Conservation (phyloP, 1,140 invertebrate species). For the Atta colombica region DNA sequence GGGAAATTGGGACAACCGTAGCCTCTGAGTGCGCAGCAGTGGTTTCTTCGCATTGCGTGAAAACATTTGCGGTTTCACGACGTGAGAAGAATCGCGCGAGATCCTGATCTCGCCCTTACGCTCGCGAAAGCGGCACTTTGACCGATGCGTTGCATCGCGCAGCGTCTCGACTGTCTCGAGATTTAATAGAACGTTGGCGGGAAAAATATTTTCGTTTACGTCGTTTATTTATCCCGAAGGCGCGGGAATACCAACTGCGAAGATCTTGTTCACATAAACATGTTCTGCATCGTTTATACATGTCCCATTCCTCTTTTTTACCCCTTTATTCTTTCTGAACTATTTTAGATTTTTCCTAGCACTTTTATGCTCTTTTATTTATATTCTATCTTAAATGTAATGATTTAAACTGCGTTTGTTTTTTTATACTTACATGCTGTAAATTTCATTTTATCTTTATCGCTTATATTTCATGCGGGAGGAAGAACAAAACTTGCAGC, state of each 20-base stretch:
- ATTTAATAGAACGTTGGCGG: neutral
- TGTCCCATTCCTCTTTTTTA: neutral
- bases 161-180: neutral
- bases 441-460: too few relatives aligned
- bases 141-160: neutral
- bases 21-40: neutral
- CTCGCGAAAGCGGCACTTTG: neutral
- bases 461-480: too few relatives aligned
- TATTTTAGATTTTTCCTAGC: neutral
- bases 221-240: constrained; percentile 21
- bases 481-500: too few relatives aligned
- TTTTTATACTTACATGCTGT: too few relatives aligned
- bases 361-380: neutral
- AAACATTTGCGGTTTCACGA: neutral
- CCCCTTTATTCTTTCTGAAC: neutral
- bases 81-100: neutral
- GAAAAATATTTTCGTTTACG: constrained; percentile 4
- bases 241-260: neutral
- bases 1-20: constrained; percentile 31
- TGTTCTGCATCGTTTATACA: neutral
- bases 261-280: neutral
- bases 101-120: neutral
- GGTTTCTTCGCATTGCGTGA: neutral
- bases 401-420: too few relatives aligned
- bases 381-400: neutral